These are phyloP conservation scores for Pammene aurita DNA, from an alignment of 2,888 invertebrate species.

Conservation along the genomic window DNA sequence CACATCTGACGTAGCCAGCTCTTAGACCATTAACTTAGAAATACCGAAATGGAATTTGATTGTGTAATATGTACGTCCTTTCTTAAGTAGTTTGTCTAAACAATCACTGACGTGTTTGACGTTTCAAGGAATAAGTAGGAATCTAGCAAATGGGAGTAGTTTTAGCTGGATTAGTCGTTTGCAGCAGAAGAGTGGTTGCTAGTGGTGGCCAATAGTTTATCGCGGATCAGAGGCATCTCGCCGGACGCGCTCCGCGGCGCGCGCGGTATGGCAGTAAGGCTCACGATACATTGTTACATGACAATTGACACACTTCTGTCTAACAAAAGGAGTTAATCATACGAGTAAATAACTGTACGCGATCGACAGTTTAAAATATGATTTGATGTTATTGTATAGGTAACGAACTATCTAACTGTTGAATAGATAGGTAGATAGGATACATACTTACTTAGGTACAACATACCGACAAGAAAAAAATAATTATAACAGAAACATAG, in stretches of 20 bases:
- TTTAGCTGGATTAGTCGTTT: neutral
- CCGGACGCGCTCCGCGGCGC: conserved; percentile 51
- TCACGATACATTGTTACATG: conserved; percentile 36
- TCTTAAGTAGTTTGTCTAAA: too few species aligned
- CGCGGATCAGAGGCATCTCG: conserved; percentile 36
- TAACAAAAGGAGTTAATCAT: conserved; percentile 40
- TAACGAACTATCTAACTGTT: neutral
- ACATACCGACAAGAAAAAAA: neutral
- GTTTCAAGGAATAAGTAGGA: neutral
- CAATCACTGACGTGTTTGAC: too few species aligned
- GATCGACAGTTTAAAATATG: conserved; percentile 12
- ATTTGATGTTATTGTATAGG: conserved; percentile 17
- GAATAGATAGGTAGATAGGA: neutral
- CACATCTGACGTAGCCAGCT: too few species aligned
- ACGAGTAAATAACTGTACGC: conserved; percentile 34
- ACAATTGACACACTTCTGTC: conserved; percentile 44
- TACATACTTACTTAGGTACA: neutral
- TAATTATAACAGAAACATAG: too few species aligned
- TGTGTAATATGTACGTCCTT: too few species aligned
- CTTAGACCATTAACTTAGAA: too few species aligned
- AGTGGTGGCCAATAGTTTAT: conserved; percentile 13
- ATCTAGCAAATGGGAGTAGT: neutral
- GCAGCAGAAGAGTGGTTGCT: neutral
- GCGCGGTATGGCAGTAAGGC: conserved; percentile 49
- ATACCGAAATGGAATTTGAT: too few species aligned